phyloP scores from a whole-genome alignment of 2,113 vertebrate species.

The Psophia crepitans region DNA sequence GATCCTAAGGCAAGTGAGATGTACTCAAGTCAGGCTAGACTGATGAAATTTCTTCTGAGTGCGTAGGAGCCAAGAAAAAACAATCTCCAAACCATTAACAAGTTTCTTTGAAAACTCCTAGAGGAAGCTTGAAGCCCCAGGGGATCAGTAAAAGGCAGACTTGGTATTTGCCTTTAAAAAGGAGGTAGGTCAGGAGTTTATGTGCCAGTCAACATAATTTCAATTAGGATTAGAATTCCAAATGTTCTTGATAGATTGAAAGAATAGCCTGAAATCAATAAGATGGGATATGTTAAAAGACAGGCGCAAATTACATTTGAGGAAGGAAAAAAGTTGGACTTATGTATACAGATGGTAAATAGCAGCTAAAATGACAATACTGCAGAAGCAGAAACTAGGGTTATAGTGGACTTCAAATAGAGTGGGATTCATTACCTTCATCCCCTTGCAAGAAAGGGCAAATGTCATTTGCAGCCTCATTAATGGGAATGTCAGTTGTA shows the following conservation, averaged over 20 bases:
- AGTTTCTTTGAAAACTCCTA: conserved; percentile 25
- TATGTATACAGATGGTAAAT: conserved; percentile 6
- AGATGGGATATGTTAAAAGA: conserved; percentile 21
- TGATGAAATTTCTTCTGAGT: conserved; percentile 11
- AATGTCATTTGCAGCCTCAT: conserved; percentile 41
- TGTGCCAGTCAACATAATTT: conserved; percentile 40
- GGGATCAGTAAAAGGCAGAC: background rate
- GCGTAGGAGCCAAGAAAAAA: conserved; percentile 31
- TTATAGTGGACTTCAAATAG: background rate
- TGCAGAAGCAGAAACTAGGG: background rate
- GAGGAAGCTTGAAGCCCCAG: background rate
- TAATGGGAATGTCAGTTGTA: conserved; percentile 44
- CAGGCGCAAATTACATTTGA: conserved; percentile 35
- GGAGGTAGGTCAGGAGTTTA: background rate
- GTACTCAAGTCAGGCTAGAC: background rate
- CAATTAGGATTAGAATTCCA: conserved; percentile 47
- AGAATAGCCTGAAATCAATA: conserved; percentile 51
- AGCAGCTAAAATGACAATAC: background rate
- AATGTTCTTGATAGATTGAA: conserved; percentile 32
- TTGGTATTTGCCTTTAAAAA: conserved; percentile 19
- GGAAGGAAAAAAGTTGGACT: background rate
- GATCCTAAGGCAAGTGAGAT: background rate
- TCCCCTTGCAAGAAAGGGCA: conserved; percentile 16
- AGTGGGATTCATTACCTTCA: conserved; percentile 29
- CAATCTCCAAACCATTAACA: conserved; percentile 43